Evolutionary conservation across 2,797 vertebrate genomes (phyloP).

Genomic region (Zalophus californianus): DNA sequence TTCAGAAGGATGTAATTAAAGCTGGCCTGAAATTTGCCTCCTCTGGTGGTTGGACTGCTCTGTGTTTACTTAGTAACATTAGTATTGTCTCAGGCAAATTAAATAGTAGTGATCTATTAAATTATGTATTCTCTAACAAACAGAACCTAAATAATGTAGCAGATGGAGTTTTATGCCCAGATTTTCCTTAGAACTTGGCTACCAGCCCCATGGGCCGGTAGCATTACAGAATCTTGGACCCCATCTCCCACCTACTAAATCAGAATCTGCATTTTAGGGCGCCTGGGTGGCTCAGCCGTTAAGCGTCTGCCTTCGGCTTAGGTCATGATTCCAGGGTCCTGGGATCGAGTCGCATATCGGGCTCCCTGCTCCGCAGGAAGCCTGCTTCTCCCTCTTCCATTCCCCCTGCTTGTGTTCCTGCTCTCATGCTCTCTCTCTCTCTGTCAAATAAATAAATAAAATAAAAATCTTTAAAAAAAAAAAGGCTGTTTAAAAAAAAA

Average conservation of each 20-base stretch:
- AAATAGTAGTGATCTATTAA: constrained; percentile 17
- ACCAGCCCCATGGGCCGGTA: not conserved
- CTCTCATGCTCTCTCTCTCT: too few relatives aligned
- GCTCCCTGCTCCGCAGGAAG: too few relatives aligned
- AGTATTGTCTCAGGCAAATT: not conserved
- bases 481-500: too few relatives aligned
- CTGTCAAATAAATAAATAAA: too few relatives aligned
- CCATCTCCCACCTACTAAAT: not conserved
- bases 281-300: too few relatives aligned
- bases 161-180: not conserved
- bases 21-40: not conserved
- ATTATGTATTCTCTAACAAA: constrained; percentile 13
- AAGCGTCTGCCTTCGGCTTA: too few relatives aligned
- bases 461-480: too few relatives aligned
- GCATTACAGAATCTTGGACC: not conserved
- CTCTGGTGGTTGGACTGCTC: not conserved
- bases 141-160: not conserved
- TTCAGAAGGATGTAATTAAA: constrained; percentile 37
- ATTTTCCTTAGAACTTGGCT: not conserved
- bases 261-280: not conserved
- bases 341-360: too few relatives aligned
- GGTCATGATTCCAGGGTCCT: too few relatives aligned
- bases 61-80: constrained; percentile 37
- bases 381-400: too few relatives aligned
- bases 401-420: too few relatives aligned